phyloP scores from a whole-genome alignment of 1,140 invertebrate species.

The Saxidomus purpurata region DNA sequence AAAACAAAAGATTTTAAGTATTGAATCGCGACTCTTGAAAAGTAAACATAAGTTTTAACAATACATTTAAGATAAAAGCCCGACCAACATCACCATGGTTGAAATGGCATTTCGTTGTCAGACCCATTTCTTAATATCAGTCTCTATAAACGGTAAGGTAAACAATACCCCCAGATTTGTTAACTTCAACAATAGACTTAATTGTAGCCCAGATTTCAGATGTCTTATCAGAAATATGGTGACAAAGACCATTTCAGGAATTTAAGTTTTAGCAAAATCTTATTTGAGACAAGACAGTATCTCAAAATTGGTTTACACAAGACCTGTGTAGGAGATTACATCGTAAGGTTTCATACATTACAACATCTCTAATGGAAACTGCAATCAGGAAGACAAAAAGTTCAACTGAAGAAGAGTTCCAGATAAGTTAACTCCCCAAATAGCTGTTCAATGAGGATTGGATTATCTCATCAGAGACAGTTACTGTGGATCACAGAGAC shows the following conservation, averaged over 20 bases:
- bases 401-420: no score
- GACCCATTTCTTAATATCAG: conserved; percentile 65
- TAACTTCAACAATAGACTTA: conserved; percentile 61
- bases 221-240: conserved; percentile 46
- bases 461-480: no score
- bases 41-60: conserved; percentile 69
- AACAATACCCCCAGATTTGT: conserved; percentile 53
- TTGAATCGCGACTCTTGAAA: conserved; percentile 68
- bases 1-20: conserved; percentile 70
- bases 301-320: not conserved
- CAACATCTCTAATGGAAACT: no score
- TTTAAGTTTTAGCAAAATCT: conserved; percentile 21
- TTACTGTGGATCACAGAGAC: no score
- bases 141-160: conserved; percentile 51
- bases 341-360: no score
- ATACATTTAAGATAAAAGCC: conserved; percentile 70
- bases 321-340: no score
- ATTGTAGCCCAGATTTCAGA: conserved; percentile 50
- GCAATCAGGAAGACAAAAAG: no score
- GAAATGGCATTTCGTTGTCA: conserved; percentile 66
- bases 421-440: no score
- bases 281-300: not conserved
- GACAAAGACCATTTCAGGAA: conserved; percentile 31
- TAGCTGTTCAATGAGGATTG: no score
- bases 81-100: conserved; percentile 52